Base-by-base conservation (phyloP, 2,888 invertebrate genomes). In the Morpho deidamia region DNA sequence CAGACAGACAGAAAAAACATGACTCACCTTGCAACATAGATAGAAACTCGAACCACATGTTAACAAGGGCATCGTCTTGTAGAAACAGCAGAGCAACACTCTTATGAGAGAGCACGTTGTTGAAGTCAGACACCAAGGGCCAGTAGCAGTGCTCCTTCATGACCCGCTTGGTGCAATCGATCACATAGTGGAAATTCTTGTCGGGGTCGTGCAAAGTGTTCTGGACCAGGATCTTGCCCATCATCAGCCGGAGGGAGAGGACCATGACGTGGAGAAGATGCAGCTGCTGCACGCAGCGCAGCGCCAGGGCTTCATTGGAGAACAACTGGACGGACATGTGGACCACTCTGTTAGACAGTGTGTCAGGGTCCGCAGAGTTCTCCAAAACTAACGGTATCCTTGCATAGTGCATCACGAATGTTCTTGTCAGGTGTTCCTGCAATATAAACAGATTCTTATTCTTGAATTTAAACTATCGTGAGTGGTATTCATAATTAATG, bases 121-220 rank as follows among this genome's bases (percentile, higher is more conserved):
- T 98, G 66, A 99, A 93, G 86, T 99, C 99, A 0, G 97, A 98
- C 37, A 99, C 97, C 7, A 99, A 91, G 0, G 99, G 98, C 99
- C 99, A 99, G 81, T 98, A 99, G 83, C 98, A 98, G 79, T 99
- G 99, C 74, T 98, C 97, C 85, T 97, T 97, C 97, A 99, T 98
- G 14, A 98, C 96, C 56, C 95, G 92, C 62, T 94, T 92, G 10
- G 94, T 95, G 77, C 99, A 99, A 78, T 98, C 97, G 46, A 99
- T 98, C 14, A 98, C 97, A 70, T 93, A 94, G 80, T 98, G 98
- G 70, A 94, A 94, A 78, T 97, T 97, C 71, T 93, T 93, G 14
- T 91, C 91, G 2, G 93, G 92, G 83, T 95, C 95, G 78, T 97
- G 96, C 47, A 97, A 82, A 0, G 95, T 95, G 78, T 96, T 97